Percentiles rank a stretch among this genome's conserved stretches.
These are phyloP conservation scores for Hyalella azteca DNA, from an alignment of 2,888 invertebrate species.

Conservation along the genomic window DNA sequence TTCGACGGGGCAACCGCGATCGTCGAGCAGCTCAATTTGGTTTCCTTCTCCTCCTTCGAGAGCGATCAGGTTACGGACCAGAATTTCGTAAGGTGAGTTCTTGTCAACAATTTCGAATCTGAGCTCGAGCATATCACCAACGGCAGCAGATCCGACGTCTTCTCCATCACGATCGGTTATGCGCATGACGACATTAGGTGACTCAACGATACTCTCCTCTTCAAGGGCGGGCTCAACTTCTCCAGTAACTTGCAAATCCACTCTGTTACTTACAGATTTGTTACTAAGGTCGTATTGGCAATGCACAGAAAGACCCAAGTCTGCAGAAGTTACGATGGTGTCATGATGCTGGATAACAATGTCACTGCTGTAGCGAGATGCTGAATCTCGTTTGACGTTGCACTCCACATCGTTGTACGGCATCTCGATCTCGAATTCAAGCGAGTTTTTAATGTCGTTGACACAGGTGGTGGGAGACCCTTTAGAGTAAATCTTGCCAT, in stretches of 20 bases:
- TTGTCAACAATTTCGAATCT: constrained; percentile 91
- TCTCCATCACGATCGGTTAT: constrained; percentile 72
- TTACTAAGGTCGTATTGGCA: constrained; percentile 94
- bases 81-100: constrained; percentile 93
- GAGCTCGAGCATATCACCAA: constrained; percentile 88
- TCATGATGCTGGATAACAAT: constrained; percentile 91
- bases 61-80: constrained; percentile 90
- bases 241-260: constrained; percentile 76
- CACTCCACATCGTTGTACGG: constrained; percentile 91
- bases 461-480: constrained; percentile 92
- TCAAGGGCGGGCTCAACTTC: constrained; percentile 85
- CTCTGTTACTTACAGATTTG: constrained; percentile 91
- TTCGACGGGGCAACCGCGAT: constrained; percentile 90
- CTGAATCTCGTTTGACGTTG: constrained; percentile 86
- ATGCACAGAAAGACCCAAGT: constrained; percentile 89
- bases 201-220: constrained; percentile 89
- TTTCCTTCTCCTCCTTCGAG: constrained; percentile 93
- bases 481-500: constrained; percentile 93
- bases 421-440: constrained; percentile 91
- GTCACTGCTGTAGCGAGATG: constrained; percentile 86
- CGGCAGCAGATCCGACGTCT: constrained; percentile 85
- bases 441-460: constrained; percentile 82
- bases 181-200: constrained; percentile 89
- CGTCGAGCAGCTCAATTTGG: constrained; percentile 89
- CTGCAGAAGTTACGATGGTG: constrained; percentile 91